A percentile compares a stretch with the other conserved stretches of the same genome.
Evolutionary conservation across 2,113 vertebrate species (phyloP).

Genomic region (Phylloscopus whistleri): DNA sequence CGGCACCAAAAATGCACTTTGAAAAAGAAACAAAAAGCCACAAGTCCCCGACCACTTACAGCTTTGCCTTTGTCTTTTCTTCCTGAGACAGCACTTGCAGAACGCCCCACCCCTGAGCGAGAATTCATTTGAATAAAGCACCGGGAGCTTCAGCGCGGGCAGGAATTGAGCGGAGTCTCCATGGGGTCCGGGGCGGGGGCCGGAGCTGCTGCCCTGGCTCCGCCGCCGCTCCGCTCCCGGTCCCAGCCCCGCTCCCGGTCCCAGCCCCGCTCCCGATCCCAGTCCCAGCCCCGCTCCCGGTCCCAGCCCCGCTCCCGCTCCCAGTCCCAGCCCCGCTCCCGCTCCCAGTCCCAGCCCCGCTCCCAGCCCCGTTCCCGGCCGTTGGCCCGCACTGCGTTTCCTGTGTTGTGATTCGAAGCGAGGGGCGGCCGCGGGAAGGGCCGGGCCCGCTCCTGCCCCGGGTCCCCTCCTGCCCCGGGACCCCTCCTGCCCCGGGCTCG

Average conservation of each 20-base stretch:
- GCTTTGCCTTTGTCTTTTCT: constrained; percentile 56
- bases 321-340: not conserved
- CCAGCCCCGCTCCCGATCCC: not conserved
- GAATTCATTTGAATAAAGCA: not conserved
- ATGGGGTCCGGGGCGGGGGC: not conserved
- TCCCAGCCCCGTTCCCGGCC: not conserved
- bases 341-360: not conserved
- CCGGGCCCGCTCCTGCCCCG: not conserved
- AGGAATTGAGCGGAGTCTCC: not conserved
- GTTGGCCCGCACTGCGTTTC: not conserved
- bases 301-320: not conserved
- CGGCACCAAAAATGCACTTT: not conserved
- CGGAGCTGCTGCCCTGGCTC: fast-evolving
- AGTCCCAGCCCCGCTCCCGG: not conserved
- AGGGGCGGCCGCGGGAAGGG: not conserved
- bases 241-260: not conserved
- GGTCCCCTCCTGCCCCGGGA: no score
- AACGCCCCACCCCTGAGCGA: constrained; percentile 29
- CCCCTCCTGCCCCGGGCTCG: not conserved
- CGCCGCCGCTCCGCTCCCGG: not conserved
- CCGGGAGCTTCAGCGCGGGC: not conserved
- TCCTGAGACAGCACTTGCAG: not conserved
- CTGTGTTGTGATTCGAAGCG: constrained; percentile 34
- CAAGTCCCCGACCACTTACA: constrained; percentile 43
- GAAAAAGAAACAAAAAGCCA: not conserved